These are phyloP conservation scores for Drosophila ficusphila DNA, from an alignment of 1,140 invertebrate genomes.

Conservation along the genomic window DNA sequence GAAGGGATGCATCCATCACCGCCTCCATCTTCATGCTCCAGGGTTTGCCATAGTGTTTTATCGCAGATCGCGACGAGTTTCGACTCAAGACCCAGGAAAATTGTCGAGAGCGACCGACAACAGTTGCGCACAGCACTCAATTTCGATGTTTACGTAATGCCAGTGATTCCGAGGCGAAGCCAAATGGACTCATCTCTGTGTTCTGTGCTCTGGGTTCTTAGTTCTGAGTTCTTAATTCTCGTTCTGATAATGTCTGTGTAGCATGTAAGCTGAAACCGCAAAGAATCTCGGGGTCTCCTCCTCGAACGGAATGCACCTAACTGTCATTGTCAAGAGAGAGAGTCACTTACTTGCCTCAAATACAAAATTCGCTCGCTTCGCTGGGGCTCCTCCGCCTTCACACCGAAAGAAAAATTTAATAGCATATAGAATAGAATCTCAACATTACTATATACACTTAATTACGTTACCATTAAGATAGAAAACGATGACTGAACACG, in stretches of 20 bases:
- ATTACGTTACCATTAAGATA: too few relatives aligned
- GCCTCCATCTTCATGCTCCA: constrained; percentile 14
- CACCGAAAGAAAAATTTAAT: neutral
- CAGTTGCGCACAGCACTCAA: constrained; percentile 13
- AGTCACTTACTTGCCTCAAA: constrained; percentile 32
- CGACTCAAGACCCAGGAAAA: constrained; percentile 73
- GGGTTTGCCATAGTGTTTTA: constrained; percentile 20
- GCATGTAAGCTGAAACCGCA: constrained; percentile 57
- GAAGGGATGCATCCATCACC: constrained; percentile 1
- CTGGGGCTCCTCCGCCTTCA: constrained; percentile 6
- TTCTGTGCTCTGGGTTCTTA: neutral
- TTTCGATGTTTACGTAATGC: constrained; percentile 46
- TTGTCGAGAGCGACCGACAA: constrained; percentile 33
- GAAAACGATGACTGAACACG: too few relatives aligned
- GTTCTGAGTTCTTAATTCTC: neutral
- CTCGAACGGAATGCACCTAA: constrained; percentile 58
- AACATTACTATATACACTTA: too few relatives aligned
- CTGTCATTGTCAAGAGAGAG: constrained; percentile 56
- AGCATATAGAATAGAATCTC: too few relatives aligned
- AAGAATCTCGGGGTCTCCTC: constrained; percentile 19
- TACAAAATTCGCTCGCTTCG: constrained; percentile 21
- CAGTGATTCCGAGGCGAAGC: constrained; percentile 17
- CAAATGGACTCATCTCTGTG: constrained; percentile 1
- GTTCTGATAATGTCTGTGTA: constrained; percentile 36
- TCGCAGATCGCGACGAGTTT: constrained; percentile 56